Evolutionary conservation across 2,113 vertebrate species (phyloP), one percentile per base, ranked within the genome.

Genomic region (Pseudorasbora parva): DNA sequence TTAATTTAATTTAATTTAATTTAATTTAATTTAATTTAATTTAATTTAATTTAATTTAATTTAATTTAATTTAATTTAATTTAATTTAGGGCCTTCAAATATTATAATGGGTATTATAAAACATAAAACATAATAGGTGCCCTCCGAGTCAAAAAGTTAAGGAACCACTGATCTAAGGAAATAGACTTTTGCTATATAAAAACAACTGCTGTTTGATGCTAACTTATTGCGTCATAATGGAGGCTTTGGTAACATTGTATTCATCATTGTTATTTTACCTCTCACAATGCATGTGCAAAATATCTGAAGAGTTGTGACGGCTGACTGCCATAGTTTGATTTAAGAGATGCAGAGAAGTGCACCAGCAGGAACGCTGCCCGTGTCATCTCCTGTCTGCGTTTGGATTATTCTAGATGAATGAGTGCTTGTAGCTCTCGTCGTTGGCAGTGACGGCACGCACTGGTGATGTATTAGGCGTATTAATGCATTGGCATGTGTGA

Each of bases 401-500:
- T 56, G n/a, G 47, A 37, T 30, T 54, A 41, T 30, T 60, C 5
- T 14, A 21, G 43, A 76, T 43, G 72, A 68, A 83, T 41, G 59
- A 37, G 21, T 82, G 27, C 59, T 49, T 49, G 33, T 51, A 76
- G 43, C 59, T 83, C 59, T 37, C 33, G 14, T 60, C n/a, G 0
- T 77, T 78, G 72, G 51, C 72, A 76, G 45, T 3, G 43, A 54
- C 41, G 57, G 69, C 21, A 0, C 6, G 49, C 17, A 27, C 14
- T n/a, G 10, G 47, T 78, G 74, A 78, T 84, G 51, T 84, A 71
- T 57, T 77, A 83, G 59, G 21, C 8, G 11, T 47, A 79, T 84
- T 47, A 79, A 30, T 33, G 37, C 10, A 9, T 33, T 84, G 82
- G 62, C 47, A 51, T 69, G 60, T 77, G 74, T 19, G 60, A 57